Evolutionary conservation across 2,113 vertebrate species (phyloP), one percentile per base, ranked within the genome.

Genomic region (Brienomyrus longianalis): DNA sequence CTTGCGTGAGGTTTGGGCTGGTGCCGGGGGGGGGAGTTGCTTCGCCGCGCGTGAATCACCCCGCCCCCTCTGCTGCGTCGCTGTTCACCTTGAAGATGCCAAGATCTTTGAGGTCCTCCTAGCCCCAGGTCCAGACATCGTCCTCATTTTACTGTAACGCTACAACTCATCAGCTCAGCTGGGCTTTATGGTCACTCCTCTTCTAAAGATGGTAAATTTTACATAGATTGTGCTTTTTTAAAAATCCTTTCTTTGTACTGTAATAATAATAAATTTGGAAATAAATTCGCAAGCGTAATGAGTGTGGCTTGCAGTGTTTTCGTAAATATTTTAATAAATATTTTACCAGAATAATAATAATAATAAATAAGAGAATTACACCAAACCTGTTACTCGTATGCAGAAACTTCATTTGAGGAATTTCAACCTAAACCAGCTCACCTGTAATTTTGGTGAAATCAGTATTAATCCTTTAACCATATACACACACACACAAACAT

Each of bases 341-440:
- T 86, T 35, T 86, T 35, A 54, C 31, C 17, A 4, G 45, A 23
- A 50, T 85, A 5, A n/a, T 54, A 5, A n/a, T 54, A 5, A 19
- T 54, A 5, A 54, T 27, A 48, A 52, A 48, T 52, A 86, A 21
- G 13, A 35, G 23, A 35, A 51, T n/a, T 17, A 31, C 43, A 85
- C 9, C 27, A 43, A 83, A 13, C 11, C 31, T 77, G 31, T 39
- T 6, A 39, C 8, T 50, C 74, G 39, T 85, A 90, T 92, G 91
- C 88, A 50, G 5, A 62, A 21, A 90, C 77, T 54, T 54, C 11
- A 86, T 91, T 13, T 31, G 45, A 19, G 48, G 48, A 80, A 91
- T 95, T 94, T 93, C 93, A 94, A 95, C 93, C 94, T 92, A 88
- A 91, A 93, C 91, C 93, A 94, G 93, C 39, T 94, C 92, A 91